phyloP scores from a whole-genome alignment of 1,140 invertebrate genomes.

The Drosophila tani region DNA sequence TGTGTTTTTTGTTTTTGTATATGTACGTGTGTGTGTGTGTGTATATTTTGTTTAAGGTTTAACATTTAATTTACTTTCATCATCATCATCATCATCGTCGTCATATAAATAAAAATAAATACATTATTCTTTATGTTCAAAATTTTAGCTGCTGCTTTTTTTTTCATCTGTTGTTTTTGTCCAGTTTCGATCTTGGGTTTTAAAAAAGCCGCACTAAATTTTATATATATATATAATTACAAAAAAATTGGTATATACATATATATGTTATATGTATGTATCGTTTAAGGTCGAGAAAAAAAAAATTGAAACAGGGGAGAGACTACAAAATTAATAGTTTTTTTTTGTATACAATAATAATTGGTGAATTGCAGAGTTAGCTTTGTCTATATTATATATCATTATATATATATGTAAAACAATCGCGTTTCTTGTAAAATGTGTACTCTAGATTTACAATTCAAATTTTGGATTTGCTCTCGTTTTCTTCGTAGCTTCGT shows the following conservation, averaged over 20 bases:
- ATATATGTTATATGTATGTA: conserved; percentile 37
- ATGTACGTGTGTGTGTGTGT: conserved; percentile 44
- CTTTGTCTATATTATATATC: conserved; percentile 32
- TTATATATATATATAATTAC: conserved; percentile 57
- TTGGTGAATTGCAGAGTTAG: conserved; percentile 43
- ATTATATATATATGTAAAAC: conserved; percentile 33
- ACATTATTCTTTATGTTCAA: conserved; percentile 64
- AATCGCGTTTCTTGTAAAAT: conserved; percentile 13
- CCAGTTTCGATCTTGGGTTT: conserved; percentile 42
- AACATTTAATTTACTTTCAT: conserved; percentile 83
- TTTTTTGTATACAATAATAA: conserved; percentile 50
- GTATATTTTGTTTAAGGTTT: conserved; percentile 81
- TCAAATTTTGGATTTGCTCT: conserved; percentile 34
- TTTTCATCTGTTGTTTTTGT: conserved; percentile 17
- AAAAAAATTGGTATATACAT: conserved; percentile 65
- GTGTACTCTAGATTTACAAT: conserved; percentile 39
- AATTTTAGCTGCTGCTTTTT: conserved; percentile 28
- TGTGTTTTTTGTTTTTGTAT: conserved; percentile 48
- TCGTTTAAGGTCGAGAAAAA: conserved; percentile 53
- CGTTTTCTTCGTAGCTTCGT: not conserved
- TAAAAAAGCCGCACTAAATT: conserved; percentile 77
- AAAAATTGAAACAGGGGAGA: conserved; percentile 24
- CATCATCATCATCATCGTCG: conserved; percentile 56
- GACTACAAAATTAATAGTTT: conserved; percentile 7
- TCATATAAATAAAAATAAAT: conserved; percentile 80